phyloP scores from a whole-genome alignment of 2,113 vertebrate species.

The Alaudala cheleensis region DNA sequence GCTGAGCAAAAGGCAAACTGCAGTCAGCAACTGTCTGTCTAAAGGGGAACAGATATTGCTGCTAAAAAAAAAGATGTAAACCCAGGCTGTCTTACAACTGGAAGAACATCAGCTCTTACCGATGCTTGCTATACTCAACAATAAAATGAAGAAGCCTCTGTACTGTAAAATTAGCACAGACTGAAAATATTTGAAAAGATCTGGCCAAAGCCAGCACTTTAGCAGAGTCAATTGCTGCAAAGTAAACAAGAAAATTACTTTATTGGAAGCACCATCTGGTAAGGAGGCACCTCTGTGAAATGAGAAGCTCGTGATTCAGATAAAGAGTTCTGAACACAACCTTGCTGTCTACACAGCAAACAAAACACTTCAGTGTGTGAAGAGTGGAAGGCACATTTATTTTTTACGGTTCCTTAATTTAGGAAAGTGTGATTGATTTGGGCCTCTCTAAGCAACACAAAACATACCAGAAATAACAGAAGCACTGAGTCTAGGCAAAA shows the following conservation, averaged over 20 bases:
- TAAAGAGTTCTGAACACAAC: not conserved
- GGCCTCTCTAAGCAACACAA: not conserved
- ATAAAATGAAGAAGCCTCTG: not conserved
- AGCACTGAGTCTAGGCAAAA: not conserved
- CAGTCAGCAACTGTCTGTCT: not conserved
- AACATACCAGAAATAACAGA: not conserved
- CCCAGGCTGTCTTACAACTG: not conserved
- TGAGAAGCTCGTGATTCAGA: not conserved
- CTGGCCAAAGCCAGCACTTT: not conserved
- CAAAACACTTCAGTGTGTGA: not conserved
- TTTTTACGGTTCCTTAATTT: not conserved
- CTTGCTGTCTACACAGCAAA: not conserved
- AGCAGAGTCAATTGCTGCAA: not conserved
- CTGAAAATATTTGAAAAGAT: not conserved
- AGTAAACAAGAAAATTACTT: constrained; percentile 30
- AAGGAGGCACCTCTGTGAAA: not conserved
- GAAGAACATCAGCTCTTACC: not conserved
- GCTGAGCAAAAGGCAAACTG: not conserved
- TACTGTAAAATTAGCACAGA: not conserved
- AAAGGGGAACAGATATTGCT: not conserved
- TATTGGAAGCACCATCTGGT: constrained; percentile 1
- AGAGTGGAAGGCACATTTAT: not conserved
- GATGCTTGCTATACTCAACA: not conserved
- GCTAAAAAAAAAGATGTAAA: not conserved
- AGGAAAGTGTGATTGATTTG: not conserved